These are phyloP conservation scores for Plemyria rubiginata DNA, from an alignment of 2,888 invertebrate species.

Conservation along the genomic window DNA sequence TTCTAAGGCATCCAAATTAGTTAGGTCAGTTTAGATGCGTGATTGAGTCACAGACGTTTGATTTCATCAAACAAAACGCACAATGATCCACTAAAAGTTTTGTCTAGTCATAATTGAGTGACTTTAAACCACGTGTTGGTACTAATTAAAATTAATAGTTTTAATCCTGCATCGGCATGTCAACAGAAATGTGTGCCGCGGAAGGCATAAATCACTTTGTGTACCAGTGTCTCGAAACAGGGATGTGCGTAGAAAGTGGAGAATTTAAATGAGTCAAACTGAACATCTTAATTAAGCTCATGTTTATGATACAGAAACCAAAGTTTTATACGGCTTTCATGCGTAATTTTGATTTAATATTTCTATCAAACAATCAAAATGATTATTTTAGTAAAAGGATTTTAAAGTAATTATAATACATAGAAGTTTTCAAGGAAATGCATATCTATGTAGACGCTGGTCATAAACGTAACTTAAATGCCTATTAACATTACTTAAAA, in stretches of 20 bases:
- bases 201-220: constrained; percentile 69
- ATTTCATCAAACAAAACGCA: not conserved
- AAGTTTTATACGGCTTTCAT: not conserved
- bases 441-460: too few species aligned
- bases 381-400: too few species aligned
- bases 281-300: not conserved
- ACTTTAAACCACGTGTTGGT: constrained; percentile 36
- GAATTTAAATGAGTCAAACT: constrained; percentile 7
- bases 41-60: too few species aligned
- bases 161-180: constrained; percentile 48
- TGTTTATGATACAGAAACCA: not conserved
- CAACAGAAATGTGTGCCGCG: constrained; percentile 54
- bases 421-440: too few species aligned
- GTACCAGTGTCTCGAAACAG: constrained; percentile 37
- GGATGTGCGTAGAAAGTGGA: constrained; percentile 23
- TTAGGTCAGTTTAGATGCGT: too few species aligned
- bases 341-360: too few species aligned
- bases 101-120: constrained; percentile 10
- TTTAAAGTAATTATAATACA: too few species aligned
- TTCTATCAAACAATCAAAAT: too few species aligned
- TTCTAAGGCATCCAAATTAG: too few species aligned
- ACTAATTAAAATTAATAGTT: constrained; percentile 49
- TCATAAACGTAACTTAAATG: too few species aligned
- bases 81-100: constrained; percentile 1
- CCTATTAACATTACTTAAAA: too few species aligned